Conservation (phyloP, 2,113 vertebrate genomes). For the Dicaeum eximium region DNA sequence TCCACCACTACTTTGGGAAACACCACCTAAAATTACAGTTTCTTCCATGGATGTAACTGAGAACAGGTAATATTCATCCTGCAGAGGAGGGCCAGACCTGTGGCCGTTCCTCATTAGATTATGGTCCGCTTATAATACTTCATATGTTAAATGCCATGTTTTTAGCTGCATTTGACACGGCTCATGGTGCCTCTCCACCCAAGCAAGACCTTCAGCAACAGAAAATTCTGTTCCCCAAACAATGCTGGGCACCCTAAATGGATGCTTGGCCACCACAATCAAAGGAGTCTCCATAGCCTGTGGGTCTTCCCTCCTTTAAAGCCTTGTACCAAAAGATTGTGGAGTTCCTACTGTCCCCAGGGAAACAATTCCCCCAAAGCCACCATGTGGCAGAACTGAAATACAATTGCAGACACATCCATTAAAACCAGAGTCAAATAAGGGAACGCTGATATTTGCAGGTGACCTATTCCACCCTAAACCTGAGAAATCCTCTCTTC, state of each 20-base stretch:
- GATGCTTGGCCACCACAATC: background rate
- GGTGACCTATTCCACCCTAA: background rate
- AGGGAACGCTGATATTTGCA: background rate
- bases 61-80: background rate
- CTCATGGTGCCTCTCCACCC: fast-evolving
- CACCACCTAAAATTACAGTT: background rate
- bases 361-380: background rate
- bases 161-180: background rate
- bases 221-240: background rate
- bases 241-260: background rate
- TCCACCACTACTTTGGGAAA: background rate
- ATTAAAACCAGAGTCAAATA: background rate
- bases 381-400: background rate
- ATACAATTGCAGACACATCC: background rate
- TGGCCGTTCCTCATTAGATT: background rate
- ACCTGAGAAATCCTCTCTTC: background rate
- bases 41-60: background rate
- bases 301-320: background rate
- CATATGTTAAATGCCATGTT: background rate
- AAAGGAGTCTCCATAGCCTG: background rate
- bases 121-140: too few relatives aligned
- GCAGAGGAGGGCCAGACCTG: background rate
- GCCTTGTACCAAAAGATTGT: background rate
- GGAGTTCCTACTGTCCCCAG: background rate
- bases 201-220: background rate